These are phyloP conservation scores for Elgonia sp. DNA, from an alignment of 2,888 invertebrate genomes.

Conservation along the genomic window DNA sequence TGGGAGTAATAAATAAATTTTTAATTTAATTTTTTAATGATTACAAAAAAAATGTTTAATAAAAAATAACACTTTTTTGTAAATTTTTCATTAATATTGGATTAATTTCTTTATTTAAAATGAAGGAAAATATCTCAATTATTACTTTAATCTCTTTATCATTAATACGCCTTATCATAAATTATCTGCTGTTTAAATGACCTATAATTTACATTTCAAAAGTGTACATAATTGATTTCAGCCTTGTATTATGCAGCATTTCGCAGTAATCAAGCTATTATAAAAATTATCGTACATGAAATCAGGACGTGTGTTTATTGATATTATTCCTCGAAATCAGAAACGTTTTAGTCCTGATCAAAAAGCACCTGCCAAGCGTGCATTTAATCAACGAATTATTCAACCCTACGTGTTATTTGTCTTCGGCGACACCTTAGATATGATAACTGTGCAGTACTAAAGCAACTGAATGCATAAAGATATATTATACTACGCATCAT, in stretches of 20 bases:
- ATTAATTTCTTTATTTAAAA: slow-evolving; percentile 16
- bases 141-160: slow-evolving; percentile 18
- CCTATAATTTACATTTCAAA: slow-evolving; percentile 57
- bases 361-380: slow-evolving; percentile 74
- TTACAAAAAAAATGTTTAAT: too few species aligned
- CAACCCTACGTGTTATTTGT: slow-evolving; percentile 76
- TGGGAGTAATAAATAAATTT: too few species aligned
- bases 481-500: too few species aligned
- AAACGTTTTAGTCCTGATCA: slow-evolving; percentile 52
- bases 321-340: slow-evolving; percentile 73
- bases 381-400: slow-evolving; percentile 76
- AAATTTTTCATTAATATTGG: too few species aligned
- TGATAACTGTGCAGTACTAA: slow-evolving; percentile 59
- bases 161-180: slow-evolving; percentile 36
- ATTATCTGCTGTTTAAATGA: slow-evolving; percentile 44
- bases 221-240: slow-evolving; percentile 58
- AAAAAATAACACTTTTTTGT: too few species aligned
- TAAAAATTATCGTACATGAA: slow-evolving; percentile 67
- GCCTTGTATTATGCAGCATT: slow-evolving; percentile 47
- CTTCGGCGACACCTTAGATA: slow-evolving; percentile 77
- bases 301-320: slow-evolving; percentile 70
- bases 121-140: slow-evolving; percentile 19
- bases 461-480: too few species aligned
- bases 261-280: slow-evolving; percentile 71
- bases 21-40: too few species aligned